Evolutionary conservation across 2,888 invertebrate genomes (phyloP), one percentile per base, ranked within the genome.

Genomic region (Parnassius mnemosyne): DNA sequence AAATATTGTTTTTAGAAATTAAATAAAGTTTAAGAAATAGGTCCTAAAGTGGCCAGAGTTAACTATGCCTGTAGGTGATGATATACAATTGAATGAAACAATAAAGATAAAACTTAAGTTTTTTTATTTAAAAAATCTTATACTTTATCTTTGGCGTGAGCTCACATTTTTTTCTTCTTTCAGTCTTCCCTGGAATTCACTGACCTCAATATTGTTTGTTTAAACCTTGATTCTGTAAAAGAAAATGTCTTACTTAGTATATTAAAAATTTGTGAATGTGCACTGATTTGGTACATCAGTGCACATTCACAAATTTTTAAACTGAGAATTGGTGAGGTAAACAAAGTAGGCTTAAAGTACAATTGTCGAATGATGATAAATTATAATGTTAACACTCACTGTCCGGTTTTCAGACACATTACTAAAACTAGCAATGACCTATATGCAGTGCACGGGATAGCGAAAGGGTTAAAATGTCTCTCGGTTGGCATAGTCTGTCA

Each of bases 211-310:
- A 90, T 76, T 53, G 80, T 81, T 71, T 89, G 88, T 66, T 89
- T 89, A 68, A 89, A 85, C 82, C 90, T 85, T 66, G 90, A 84
- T 73, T 90, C 91, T 91, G 87, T 63, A 89, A 89, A 65, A 61
- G 61, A 70, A 64, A 53, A 57, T 46, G 43, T 63, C 10, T 60
- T 9, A 46, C 34, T 54, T 51, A 13, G 7, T 12, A 13, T 12
- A n/a, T 58, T 42, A 43, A n/a, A 42, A 34, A 7, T 41, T 49
- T 20, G 49, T 56, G 7, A 16, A 46, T 20, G 49, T 43, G 41
- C 52, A 43, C 43, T 49, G 13, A 16, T 49, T 5, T 1, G 1
- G n/a, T n/a, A n/a, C n/a, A n/a, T n/a, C n/a, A n/a, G n/a, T n/a
- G n/a, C n/a, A n/a, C n/a, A n/a, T n/a, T n/a, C n/a, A n/a, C n/a